phyloP scores from a whole-genome alignment of 2,888 invertebrate species.

The Liopterus haemorrhoidalis region DNA sequence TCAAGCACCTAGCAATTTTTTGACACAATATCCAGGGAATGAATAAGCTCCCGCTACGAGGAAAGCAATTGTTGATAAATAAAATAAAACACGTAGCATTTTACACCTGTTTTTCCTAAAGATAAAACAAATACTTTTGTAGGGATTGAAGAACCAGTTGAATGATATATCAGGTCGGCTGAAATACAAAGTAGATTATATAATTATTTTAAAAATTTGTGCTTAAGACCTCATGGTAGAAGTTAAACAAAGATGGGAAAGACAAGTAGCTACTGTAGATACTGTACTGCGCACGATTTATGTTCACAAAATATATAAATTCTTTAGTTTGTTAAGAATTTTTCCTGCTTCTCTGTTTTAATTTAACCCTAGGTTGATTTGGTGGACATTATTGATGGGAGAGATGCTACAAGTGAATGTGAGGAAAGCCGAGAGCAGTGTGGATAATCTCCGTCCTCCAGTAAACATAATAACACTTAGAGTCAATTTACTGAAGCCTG shows the following conservation, averaged over 20 bases:
- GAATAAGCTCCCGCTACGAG: constrained; percentile 43
- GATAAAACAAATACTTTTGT: constrained; percentile 46
- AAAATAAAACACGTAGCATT: constrained; percentile 26
- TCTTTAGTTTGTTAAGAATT: no score
- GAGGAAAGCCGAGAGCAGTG: not conserved
- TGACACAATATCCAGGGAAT: constrained; percentile 49
- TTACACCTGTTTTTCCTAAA: constrained; percentile 33
- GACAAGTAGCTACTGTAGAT: no score
- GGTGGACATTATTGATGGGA: constrained; percentile 7
- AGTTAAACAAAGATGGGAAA: no score
- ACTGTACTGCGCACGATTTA: no score
- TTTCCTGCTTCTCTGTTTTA: no score
- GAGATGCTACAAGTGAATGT: constrained; percentile 12
- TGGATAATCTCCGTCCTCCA: constrained; percentile 10
- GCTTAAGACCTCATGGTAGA: no score
- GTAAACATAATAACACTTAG: constrained; percentile 31
- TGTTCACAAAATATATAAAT: no score
- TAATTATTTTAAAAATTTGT: no score
- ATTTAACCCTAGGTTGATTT: no score
- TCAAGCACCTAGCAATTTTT: constrained; percentile 44
- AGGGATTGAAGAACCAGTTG: constrained; percentile 53
- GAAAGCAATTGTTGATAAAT: constrained; percentile 43
- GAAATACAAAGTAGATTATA: constrained; percentile 35
- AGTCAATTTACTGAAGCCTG: constrained; percentile 32
- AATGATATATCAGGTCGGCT: constrained; percentile 60